A percentile compares a stretch with the other conserved stretches of the same genome.
These are phyloP conservation scores for Leptinotarsa haldemani DNA, from an alignment of 2,888 invertebrate species.

Conservation along the genomic window DNA sequence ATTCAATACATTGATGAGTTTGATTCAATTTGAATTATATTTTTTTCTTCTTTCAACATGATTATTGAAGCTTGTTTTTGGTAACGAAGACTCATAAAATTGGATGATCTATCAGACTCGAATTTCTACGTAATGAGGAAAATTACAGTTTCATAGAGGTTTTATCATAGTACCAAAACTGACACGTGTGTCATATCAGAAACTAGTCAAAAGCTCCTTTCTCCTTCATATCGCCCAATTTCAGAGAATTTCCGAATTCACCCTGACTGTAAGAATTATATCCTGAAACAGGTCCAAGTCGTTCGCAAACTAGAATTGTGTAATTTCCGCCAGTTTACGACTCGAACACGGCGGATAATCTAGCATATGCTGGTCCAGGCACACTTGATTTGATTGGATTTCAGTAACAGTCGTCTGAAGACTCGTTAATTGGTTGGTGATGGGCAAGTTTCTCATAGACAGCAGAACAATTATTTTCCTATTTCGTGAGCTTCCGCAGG, in stretches of 20 bases:
- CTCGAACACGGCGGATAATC: conserved; percentile 50
- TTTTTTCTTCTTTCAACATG: too few relatives aligned
- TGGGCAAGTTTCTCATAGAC: conserved; percentile 58
- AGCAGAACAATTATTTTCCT: conserved; percentile 56
- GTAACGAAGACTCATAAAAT: too few relatives aligned
- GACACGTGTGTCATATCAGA: not conserved
- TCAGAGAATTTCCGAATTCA: not conserved
- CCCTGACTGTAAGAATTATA: conserved; percentile 45
- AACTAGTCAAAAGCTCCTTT: not conserved
- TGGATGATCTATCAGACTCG: too few relatives aligned
- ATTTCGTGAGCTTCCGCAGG: conserved; percentile 48
- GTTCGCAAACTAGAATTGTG: conserved; percentile 60
- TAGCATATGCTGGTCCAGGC: conserved; percentile 56
- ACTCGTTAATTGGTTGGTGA: conserved; percentile 61
- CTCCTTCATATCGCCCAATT: not conserved
- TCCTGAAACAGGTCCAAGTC: conserved; percentile 58
- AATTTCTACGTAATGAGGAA: not conserved
- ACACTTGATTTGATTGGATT: conserved; percentile 64
- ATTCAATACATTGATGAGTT: too few relatives aligned
- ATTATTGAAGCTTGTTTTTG: too few relatives aligned
- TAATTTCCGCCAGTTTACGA: conserved; percentile 64
- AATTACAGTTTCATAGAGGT: not conserved
- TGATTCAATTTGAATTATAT: too few relatives aligned
- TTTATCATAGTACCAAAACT: not conserved
- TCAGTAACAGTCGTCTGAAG: conserved; percentile 61